Evolutionary conservation across 64 coral and sea anemone genomes (phyloP), one percentile per base, ranked within the genome.

Genomic region (Pocillopora verrucosa): DNA sequence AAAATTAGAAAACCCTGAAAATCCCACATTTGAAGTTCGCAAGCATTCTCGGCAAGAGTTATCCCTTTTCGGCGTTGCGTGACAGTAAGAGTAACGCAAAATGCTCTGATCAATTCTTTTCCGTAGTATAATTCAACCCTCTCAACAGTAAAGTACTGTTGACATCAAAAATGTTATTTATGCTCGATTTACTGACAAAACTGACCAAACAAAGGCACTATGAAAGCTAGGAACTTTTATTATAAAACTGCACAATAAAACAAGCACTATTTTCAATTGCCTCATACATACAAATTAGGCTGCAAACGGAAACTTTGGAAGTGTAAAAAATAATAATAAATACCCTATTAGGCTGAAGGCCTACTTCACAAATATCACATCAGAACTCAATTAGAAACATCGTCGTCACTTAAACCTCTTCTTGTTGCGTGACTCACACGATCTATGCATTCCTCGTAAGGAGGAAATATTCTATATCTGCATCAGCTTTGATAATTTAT

Each of bases 401-500:
- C 16, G 22, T 70, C 1, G 67, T 70, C 20, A 70, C 67, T 19
- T 20, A 70, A 70, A n/a, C 1, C 67, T 70, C 11, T 24, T 70
- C 67, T 11, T 0, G 20, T 69, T 70, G 20, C 67, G 67, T 10
- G 67, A 25, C 67, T 13, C 61, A 63, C 61, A 63, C 61, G 16
- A 63, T 2, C 2, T 63, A 13, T 24, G 19, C 1, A 11, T 11
- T 24, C 67, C 67, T 70, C 67, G n/a, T 5, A 70, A 70, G 4
- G 67, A 70, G 67, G 22, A 30, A 70, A 30, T 24, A 70, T 10
- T 67, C 6, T 22, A 67, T 20, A 63, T 67, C 19, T 20, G 16
- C 41, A 51, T 20, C 64, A 67, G 64, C 64, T 67, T 67, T n/a
- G 67, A 70, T 70, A 70, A 70, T 70, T 30, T 70, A 70, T 70